A percentile compares a stretch with the other conserved stretches of the same genome.
Evolutionary conservation across 2,113 vertebrate species (phyloP).

Genomic region (Egretta garzetta): DNA sequence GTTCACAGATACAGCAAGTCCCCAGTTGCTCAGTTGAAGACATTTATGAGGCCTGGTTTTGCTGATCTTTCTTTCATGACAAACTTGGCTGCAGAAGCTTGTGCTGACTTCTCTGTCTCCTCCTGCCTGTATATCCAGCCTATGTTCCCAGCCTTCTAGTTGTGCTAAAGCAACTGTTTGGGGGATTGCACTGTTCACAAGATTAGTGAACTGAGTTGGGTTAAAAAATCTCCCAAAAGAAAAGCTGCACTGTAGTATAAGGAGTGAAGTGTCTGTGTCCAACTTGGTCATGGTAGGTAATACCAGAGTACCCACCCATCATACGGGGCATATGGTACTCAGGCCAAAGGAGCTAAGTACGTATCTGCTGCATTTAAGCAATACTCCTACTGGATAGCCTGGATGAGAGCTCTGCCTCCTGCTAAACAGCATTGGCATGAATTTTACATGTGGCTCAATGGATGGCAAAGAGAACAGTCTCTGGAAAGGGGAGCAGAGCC

Average conservation of each 20-base stretch:
- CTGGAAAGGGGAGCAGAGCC: background rate
- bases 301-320: background rate
- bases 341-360: background rate
- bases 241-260: background rate
- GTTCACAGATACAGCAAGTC: background rate
- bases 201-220: background rate
- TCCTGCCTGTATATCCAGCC: background rate
- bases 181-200: background rate
- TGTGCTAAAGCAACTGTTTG: background rate
- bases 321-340: background rate
- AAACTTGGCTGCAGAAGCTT: background rate
- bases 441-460: rapidly evolving
- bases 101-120: background rate
- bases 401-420: background rate
- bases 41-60: background rate
- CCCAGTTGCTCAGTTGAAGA: background rate
- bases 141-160: background rate
- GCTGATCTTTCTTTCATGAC: background rate
- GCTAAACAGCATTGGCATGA: background rate
- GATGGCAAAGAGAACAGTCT: background rate
- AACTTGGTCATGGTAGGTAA: background rate
- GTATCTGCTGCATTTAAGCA: background rate
- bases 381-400: background rate
- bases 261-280: background rate
- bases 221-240: background rate